phyloP scores from a whole-genome alignment of 2,113 vertebrate species.

The Paratilapia polleni region DNA sequence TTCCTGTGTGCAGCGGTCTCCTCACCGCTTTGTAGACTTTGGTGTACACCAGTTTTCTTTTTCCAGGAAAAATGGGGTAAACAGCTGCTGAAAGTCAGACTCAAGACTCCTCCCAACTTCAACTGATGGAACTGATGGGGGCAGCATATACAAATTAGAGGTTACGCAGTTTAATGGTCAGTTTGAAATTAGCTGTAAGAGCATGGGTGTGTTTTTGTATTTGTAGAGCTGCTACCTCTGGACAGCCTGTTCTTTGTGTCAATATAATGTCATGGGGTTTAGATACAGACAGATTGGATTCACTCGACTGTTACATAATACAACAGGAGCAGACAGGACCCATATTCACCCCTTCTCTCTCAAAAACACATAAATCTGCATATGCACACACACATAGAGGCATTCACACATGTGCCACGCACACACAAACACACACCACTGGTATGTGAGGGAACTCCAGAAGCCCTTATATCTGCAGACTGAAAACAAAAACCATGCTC shows the following conservation, averaged over 20 bases:
- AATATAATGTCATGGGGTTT: slow-evolving; percentile 53
- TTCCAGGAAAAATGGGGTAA: slow-evolving; percentile 53
- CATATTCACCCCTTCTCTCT: not conserved
- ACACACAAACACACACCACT: not conserved
- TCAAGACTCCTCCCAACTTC: slow-evolving; percentile 42
- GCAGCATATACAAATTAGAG: not conserved
- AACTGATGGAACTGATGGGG: not conserved
- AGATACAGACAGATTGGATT: slow-evolving; percentile 35
- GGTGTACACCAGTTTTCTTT: slow-evolving; percentile 8
- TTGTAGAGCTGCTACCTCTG: not conserved
- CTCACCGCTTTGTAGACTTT: not conserved
- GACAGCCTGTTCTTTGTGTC: slow-evolving; percentile 39
- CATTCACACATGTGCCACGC: not conserved
- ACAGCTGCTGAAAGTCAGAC: slow-evolving; percentile 58
- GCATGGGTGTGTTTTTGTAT: not conserved
- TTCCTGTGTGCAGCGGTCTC: not conserved
- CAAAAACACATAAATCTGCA: not conserved
- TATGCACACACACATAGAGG: not conserved
- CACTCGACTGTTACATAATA: slow-evolving; percentile 55
- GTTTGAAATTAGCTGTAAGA: slow-evolving; percentile 15
- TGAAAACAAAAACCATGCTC: slow-evolving; percentile 57
- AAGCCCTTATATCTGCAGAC: slow-evolving; percentile 50
- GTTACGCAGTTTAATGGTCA: not conserved
- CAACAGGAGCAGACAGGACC: not conserved
- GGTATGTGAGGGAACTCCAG: slow-evolving; percentile 56